Percentiles rank a stretch among this genome's conserved stretches.
These are phyloP conservation scores for Pseudomyrmex flavicornis DNA, from an alignment of 1,140 invertebrate species.

Conservation along the genomic window DNA sequence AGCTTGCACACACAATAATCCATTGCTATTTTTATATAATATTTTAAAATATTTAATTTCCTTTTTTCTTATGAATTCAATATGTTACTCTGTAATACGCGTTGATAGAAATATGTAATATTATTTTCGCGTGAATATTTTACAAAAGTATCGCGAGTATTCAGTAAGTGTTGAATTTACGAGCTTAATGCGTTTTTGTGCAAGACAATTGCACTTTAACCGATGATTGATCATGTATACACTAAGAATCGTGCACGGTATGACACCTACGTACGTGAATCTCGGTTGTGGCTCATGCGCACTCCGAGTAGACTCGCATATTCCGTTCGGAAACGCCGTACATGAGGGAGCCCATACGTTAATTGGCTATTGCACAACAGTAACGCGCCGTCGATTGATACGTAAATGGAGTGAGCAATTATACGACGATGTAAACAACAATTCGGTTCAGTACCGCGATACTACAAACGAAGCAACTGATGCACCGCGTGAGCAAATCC, in stretches of 20 bases:
- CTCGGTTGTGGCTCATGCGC: not conserved
- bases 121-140: no score
- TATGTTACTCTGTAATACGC: no score
- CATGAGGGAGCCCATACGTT: constrained; percentile 70
- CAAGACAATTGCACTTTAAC: constrained; percentile 14
- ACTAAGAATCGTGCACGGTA: constrained; percentile 2
- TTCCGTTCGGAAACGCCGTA: constrained; percentile 39
- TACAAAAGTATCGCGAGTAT: no score
- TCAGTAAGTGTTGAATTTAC: not conserved
- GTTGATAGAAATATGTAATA: no score
- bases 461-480: constrained; percentile 49
- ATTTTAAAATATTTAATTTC: not conserved
- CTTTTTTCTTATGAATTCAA: no score
- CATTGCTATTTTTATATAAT: not conserved
- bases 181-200: not conserved
- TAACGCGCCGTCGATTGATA: constrained; percentile 78
- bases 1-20: no score
- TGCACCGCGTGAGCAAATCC: constrained; percentile 60
- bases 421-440: constrained; percentile 78
- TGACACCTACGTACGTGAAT: constrained; percentile 5
- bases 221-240: constrained; percentile 17
- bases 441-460: constrained; percentile 53
- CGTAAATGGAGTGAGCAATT: constrained; percentile 80
- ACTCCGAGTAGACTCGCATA: constrained; percentile 11
- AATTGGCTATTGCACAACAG: constrained; percentile 73